Evolutionary conservation across 2,888 invertebrate genomes (phyloP).

Genomic region (Zygaena filipendulae): DNA sequence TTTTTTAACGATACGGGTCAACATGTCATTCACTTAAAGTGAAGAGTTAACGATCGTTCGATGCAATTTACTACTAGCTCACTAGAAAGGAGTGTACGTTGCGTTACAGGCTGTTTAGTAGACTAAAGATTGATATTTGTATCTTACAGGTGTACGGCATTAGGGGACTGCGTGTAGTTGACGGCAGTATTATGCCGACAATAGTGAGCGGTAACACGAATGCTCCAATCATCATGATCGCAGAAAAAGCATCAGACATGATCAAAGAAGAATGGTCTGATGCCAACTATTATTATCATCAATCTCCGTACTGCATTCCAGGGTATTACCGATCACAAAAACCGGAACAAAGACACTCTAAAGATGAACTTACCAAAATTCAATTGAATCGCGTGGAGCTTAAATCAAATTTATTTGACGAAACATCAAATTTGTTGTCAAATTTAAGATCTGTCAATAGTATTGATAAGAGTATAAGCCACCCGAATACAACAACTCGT

Average conservation of each 20-base stretch:
- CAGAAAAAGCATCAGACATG: slow-evolving; percentile 84
- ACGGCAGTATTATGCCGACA: slow-evolving; percentile 85
- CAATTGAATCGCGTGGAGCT: no score
- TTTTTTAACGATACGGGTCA: no score
- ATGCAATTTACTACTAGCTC: no score
- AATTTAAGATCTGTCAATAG: slow-evolving; percentile 22
- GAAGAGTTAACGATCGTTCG: no score
- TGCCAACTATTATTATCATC: slow-evolving; percentile 20
- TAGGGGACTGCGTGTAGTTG: slow-evolving; percentile 76
- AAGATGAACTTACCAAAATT: slow-evolving; percentile 20
- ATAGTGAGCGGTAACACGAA: slow-evolving; percentile 85
- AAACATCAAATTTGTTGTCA: slow-evolving; percentile 36
- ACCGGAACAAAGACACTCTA: no score
- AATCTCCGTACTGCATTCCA: slow-evolving; percentile 19
- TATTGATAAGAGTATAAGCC: slow-evolving; percentile 10
- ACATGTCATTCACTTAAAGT: no score
- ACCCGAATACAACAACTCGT: no score
- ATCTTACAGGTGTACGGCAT: slow-evolving; percentile 74
- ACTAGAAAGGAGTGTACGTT: no score
- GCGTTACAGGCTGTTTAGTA: no score
- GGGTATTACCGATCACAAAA: slow-evolving; percentile 16
- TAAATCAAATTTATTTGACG: slow-evolving; percentile 35
- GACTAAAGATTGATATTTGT: no score
- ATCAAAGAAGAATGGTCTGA: slow-evolving; percentile 78
- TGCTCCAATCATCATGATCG: slow-evolving; percentile 86